Evolutionary conservation across 2,797 vertebrate genomes (phyloP), one percentile per base, ranked within the genome.

Genomic region (Amblyopsis hoosieri): DNA sequence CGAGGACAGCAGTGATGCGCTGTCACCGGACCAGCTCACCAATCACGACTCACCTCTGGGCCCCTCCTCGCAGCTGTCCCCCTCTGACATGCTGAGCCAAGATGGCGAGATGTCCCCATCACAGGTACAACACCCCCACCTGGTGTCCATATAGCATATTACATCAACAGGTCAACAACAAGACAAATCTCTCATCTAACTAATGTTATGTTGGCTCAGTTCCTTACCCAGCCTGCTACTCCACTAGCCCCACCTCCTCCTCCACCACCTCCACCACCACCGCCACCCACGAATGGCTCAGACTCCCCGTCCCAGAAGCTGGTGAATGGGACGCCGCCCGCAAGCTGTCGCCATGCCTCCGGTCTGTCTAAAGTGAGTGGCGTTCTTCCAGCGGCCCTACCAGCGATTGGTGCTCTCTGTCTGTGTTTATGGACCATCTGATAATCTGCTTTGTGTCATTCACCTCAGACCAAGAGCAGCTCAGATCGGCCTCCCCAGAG

Each of bases 1-100:
- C 1, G 97, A 99, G 84, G 97, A 99, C 92, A 99, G 97, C 94
- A 97, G 96, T 1, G 97, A 99, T 62, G 95, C 96, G 57, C 89
- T 98, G 69, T 98, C 97, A 2, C 97, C 97, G 1, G 97, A 99
- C 78, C 96, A 97, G 86, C 94, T 94, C 3, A 93, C 93, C 87
- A 98, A 94, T 91, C 97, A 97, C 6, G 95, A 98, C 87, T 99
- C 97, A 69, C 95, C 96, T 0, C 93, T 94, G 0, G 94, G 94
- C 0, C 84, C 92, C 66, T 92, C 93, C 67, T 76, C 88, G 31
- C 92, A 90, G 80, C 80, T 94, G 53, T 97, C 96, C 0, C 96
- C 96, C 0, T 88, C 94, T 1, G 93, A 96, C 2, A 63, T 58
- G 57, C 70, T 87, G 54, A 76, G 60, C 3, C 84, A 83, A 50